These are phyloP conservation scores for Gallinago paraguaiae DNA, from an alignment of 2,113 vertebrate genomes.

Conservation along the genomic window DNA sequence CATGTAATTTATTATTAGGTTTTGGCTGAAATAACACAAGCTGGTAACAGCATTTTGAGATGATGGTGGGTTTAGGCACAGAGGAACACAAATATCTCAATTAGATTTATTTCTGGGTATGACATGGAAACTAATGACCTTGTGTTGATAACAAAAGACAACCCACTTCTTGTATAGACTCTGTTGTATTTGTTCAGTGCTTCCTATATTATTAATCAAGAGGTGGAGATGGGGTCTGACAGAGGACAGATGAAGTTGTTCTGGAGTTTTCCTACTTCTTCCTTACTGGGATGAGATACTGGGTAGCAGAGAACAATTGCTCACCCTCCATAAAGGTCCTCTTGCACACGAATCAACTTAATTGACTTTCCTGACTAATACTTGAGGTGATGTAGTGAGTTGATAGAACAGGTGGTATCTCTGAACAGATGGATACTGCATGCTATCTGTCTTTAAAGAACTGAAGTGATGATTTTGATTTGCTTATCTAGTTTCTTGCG, in stretches of 20 bases:
- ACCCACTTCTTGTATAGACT: neutral
- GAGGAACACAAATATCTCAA: neutral
- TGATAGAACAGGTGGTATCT: conserved; percentile 36
- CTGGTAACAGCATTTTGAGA: neutral
- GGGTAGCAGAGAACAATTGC: neutral
- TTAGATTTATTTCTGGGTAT: neutral
- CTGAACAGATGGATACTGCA: conserved; percentile 45
- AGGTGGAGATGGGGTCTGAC: neutral
- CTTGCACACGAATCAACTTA: neutral
- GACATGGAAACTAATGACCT: neutral
- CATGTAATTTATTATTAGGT: neutral
- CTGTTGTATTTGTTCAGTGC: neutral
- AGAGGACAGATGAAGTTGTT: neutral
- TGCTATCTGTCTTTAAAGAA: conserved; percentile 50
- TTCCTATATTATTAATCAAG: neutral
- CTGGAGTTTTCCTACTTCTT: neutral
- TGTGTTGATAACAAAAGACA: neutral
- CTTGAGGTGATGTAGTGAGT: neutral
- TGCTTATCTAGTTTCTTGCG: conserved; percentile 30
- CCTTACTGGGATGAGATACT: neutral
- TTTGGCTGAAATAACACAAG: neutral
- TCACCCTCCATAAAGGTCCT: neutral
- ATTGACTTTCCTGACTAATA: conserved; percentile 24
- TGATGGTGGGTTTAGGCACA: neutral
- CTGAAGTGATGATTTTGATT: conserved; percentile 55